phyloP scores from a whole-genome alignment of 2,888 invertebrate species.

The Tetropium fuscum region DNA sequence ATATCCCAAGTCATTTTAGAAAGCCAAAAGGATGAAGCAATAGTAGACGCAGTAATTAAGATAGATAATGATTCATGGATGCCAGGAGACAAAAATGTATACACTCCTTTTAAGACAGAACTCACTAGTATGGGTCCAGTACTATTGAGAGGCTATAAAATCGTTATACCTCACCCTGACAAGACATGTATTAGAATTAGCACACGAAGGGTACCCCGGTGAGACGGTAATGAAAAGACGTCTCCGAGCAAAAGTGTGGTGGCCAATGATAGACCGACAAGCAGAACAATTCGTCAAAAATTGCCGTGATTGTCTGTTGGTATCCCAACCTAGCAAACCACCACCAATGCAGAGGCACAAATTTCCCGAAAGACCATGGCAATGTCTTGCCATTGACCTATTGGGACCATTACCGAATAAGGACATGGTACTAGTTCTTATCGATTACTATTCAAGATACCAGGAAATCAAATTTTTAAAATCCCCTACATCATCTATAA shows the following conservation, averaged over 20 bases:
- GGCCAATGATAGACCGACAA: slow-evolving; percentile 37
- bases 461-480: slow-evolving; percentile 34
- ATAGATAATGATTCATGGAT: slow-evolving; percentile 33
- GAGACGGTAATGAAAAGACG: slow-evolving; percentile 45
- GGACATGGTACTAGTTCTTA: slow-evolving; percentile 28
- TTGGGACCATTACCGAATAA: slow-evolving; percentile 41
- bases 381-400: slow-evolving; percentile 43
- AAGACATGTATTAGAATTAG: slow-evolving; percentile 29
- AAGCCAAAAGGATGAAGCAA: slow-evolving; percentile 30
- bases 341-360: slow-evolving; percentile 39
- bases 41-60: slow-evolving; percentile 24
- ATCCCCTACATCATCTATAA: slow-evolving; percentile 26
- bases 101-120: slow-evolving; percentile 37
- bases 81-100: slow-evolving; percentile 33
- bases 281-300: slow-evolving; percentile 31
- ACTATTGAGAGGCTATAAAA: slow-evolving; percentile 36
- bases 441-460: slow-evolving; percentile 34
- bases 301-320: slow-evolving; percentile 35
- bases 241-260: slow-evolving; percentile 44
- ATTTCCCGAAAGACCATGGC: slow-evolving; percentile 37
- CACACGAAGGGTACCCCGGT: slow-evolving; percentile 49
- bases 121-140: slow-evolving; percentile 41
- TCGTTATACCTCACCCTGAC: slow-evolving; percentile 40
- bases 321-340: slow-evolving; percentile 31
- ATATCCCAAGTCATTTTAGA: slow-evolving; percentile 29